Evolutionary conservation across 1,140 invertebrate species (phyloP).

Genomic region (Zophobas morio): DNA sequence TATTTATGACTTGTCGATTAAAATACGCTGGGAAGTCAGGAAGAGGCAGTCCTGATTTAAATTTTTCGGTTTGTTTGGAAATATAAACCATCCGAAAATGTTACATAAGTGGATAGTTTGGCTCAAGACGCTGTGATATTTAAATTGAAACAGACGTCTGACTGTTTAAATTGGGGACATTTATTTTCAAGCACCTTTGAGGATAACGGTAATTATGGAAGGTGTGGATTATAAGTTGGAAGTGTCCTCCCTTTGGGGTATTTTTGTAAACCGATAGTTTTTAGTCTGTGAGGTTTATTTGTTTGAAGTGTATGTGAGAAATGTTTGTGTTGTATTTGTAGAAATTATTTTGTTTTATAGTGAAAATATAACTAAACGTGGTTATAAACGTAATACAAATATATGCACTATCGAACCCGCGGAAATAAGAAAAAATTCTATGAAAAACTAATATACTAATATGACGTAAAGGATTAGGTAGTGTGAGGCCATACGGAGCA

Average conservation of each 20-base stretch:
- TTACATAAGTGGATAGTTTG: conserved; percentile 30
- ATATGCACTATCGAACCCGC: too few relatives aligned
- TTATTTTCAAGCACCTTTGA: conserved; percentile 25
- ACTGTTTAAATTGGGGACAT: conserved; percentile 21
- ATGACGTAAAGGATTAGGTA: too few relatives aligned
- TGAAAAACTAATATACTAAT: too few relatives aligned
- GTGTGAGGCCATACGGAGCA: too few relatives aligned
- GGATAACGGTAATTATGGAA: conserved; percentile 10
- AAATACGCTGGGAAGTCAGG: not conserved
- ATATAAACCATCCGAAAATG: not conserved
- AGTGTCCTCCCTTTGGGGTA: not conserved
- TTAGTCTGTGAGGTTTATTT: not conserved
- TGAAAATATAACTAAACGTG: too few relatives aligned
- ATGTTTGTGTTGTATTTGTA: not conserved
- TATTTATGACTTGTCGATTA: conserved; percentile 18
- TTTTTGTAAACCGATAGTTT: conserved; percentile 25
- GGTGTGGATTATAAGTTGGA: not conserved
- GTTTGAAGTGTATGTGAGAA: not conserved
- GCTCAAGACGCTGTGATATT: conserved; percentile 18
- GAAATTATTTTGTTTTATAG: too few relatives aligned
- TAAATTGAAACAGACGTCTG: conserved; percentile 21
- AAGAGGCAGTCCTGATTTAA: not conserved
- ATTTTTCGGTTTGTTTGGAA: conserved; percentile 27
- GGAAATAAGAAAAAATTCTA: too few relatives aligned
- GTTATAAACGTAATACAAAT: too few relatives aligned